Base-by-base conservation (phyloP, 1,140 invertebrate genomes). In the Bombus terrestris region DNA sequence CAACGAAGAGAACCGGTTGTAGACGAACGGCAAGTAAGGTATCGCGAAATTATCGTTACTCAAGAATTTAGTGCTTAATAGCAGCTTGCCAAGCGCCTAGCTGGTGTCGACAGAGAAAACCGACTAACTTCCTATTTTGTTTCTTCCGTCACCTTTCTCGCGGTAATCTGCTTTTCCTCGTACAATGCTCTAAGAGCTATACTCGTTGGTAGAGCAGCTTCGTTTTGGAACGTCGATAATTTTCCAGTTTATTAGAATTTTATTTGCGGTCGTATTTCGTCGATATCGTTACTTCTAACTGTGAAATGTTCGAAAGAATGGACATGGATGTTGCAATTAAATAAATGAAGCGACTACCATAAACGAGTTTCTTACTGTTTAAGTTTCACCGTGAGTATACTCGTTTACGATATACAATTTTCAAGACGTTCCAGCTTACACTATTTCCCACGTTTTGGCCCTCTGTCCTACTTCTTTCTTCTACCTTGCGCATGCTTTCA, bases 11-110 rank as follows among this genome's bases (percentile, higher is more conserved):
- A 88, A 86, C 81, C 79, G 41, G 18, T 85, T 73, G 85, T 71
- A 64, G 75, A 84, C 80, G 81, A 87, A 81, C 71, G 75, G 74
- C 32, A 62, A 86, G 81, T 68, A 81, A 62, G 80, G 91, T 88
- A 92, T 92, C 86, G 91, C 81, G 87, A 82, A 92, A 93, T 93
- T 92, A 93, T 92, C 90, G 90, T 92, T 91, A 90, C 79, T 89
- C 87, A 66, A 75, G 80, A 88, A 92, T 93, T 92, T 88, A 87
- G 72, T 72, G 80, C 68, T 81, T 64, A 59, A 71, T 53, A 62
- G 62, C 66, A n/a, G 73, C 69, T 53, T 84, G 80, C 80, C 88
- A 69, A 83, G 28, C 76, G 74, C 37, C 74, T 84, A 64, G 43
- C 62, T 32, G 47, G 66, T 73, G 68, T 69, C 53, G 32, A 28